Evolutionary conservation across 2,113 vertebrate species (phyloP), one percentile per base, ranked within the genome.

Genomic region (Semnornis frantzii): DNA sequence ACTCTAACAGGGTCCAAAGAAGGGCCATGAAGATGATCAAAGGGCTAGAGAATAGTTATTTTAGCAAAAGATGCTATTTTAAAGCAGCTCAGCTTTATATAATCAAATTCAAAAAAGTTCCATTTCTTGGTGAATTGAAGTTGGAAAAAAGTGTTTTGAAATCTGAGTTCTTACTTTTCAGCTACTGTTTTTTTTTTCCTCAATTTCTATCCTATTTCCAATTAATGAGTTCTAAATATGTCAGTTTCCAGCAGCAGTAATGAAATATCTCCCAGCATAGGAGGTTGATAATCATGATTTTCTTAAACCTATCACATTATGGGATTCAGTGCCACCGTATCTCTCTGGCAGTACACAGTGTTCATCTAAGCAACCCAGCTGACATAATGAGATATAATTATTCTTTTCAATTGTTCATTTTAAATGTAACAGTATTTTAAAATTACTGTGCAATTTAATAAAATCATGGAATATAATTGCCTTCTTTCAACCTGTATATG

Each of bases 321-420:
- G 33, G 33, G 48, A 71, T 42, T 78, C 68, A 1, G 2, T 92
- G 55, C 31, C 62, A n/a, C 72, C 52, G 70, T 76, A 37, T 54
- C 52, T 94, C 87, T 94, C 59, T 68, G 92, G 79, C 46, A 82
- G 52, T 76, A 92, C 55, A 89, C 59, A 91, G 31, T 73, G 30
- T 73, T 97, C 81, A 63, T 93, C 87, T 85, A 74, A 95, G 60
- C 72, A 97, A 91, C 60, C 50, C 76, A 89, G 54, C 33, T 95
- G 90, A 93, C 88, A 92, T 95, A 96, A 95, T 94, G 93, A 97
- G 96, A 94, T 93, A 89, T 68, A 94, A 97, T 96, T 97, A 86
- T 92, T 83, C 83, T 95, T 95, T 96, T 93, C 84, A 95, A 87
- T 95, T 96, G 87, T 94, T 97, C 79, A 77, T 96, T 96, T 95